A percentile compares a stretch with the other conserved stretches of the same genome.
Conservation (phyloP, 1,140 invertebrate species). For the Pinna nobilis region DNA sequence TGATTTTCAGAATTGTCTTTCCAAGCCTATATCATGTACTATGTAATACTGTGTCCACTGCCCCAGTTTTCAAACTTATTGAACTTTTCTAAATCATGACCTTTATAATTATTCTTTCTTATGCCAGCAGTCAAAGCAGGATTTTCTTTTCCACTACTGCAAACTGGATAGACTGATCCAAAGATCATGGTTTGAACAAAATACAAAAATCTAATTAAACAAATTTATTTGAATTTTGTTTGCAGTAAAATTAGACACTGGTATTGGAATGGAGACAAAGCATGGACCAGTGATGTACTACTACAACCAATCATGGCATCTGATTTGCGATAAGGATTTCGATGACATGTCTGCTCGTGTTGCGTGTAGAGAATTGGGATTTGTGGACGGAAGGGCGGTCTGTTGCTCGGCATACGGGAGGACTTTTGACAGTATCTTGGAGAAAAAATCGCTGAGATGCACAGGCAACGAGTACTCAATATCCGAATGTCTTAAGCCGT, state of each 20-base stretch:
- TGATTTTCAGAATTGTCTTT: no score
- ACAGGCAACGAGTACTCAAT: slow-evolving; percentile 37
- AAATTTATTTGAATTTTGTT: slow-evolving; percentile 2
- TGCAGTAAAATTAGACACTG: slow-evolving; percentile 54
- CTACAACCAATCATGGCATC: slow-evolving; percentile 51
- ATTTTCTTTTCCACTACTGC: no score
- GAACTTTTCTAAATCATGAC: no score
- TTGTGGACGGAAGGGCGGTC: slow-evolving; percentile 54
- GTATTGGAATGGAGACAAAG: slow-evolving; percentile 34
- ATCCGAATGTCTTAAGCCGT: slow-evolving; percentile 42
- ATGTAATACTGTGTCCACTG: no score
- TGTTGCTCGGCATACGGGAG: slow-evolving; percentile 56
- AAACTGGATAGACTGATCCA: no score
- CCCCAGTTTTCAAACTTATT: no score
- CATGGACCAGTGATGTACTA: slow-evolving; percentile 54
- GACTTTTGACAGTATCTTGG: slow-evolving; percentile 17
- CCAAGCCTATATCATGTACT: no score
- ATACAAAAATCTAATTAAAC: no score
- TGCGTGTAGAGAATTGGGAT: slow-evolving; percentile 59
- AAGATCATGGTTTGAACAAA: no score
- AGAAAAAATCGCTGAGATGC: slow-evolving; percentile 47
- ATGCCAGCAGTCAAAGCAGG: no score
- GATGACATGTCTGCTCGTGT: slow-evolving; percentile 49
- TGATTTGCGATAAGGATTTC: slow-evolving; percentile 59
- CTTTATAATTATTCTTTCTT: no score